Conservation (phyloP, 2,113 vertebrate species). For the Oncorhynchus gorbuscha region DNA sequence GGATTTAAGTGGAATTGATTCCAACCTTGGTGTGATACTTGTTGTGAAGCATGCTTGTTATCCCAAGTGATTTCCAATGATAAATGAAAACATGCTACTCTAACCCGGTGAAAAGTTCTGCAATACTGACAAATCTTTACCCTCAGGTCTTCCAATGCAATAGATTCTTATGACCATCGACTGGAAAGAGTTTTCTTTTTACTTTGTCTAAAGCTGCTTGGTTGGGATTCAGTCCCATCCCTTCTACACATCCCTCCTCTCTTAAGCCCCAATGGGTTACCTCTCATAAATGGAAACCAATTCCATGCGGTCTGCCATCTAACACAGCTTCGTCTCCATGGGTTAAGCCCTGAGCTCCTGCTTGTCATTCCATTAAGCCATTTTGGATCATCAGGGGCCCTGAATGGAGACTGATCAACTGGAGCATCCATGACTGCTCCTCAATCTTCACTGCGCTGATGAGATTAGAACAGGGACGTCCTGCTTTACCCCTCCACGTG, state of each 20-base stretch:
- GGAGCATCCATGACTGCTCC: constrained; percentile 1
- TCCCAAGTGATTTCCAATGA: constrained; percentile 30
- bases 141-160: not conserved
- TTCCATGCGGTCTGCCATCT: not conserved
- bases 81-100: constrained; percentile 27
- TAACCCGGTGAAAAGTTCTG: constrained; percentile 12
- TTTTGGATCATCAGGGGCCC: not conserved
- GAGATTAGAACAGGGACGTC: not conserved
- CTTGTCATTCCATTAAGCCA: constrained; percentile 4
- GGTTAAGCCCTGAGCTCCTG: not conserved
- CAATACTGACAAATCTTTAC: not conserved
- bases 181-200: too few species aligned
- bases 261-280: not conserved
- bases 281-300: not conserved
- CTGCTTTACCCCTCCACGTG: not conserved
- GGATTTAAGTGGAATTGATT: not conserved
- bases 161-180: not conserved
- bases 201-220: not conserved
- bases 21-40: constrained; percentile 6
- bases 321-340: not conserved
- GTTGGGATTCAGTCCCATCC: not conserved
- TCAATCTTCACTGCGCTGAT: not conserved
- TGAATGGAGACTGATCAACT: constrained; percentile 5
- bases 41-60: constrained; percentile 22
- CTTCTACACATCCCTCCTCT: not conserved